Base-by-base conservation (phyloP, 1,140 invertebrate genomes). In the Caerostris darwini region DNA sequence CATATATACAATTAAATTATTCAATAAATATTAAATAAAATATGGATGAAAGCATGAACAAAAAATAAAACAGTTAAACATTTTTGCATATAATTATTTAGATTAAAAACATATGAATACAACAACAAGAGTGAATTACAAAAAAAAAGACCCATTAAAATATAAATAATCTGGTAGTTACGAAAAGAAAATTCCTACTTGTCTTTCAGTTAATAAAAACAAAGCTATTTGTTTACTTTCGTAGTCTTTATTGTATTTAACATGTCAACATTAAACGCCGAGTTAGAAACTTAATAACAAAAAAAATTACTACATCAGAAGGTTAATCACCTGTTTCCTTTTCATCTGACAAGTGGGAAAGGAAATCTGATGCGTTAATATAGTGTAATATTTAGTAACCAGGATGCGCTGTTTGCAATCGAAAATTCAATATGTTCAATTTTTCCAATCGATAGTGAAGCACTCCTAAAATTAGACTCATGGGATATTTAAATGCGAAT, bases 371-470 rank as follows among this genome's bases (percentile, higher is more conserved):
- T 34, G 69, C 19, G 50, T 77, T 77, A 77, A 77, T 50, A 50
- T 77, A 77, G 19, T 77, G 19, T 34, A 7, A 12, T 34, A 50
- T 77, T 10, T 34, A 77, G 19, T 3, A 77, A 77, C 69, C 69
- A 77, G 69, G 69, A 77, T 34, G 34, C 69, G 69, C 69, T 77
- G 19, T 7, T 77, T 8, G 8, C 59, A 61, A 14, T 14, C 17
- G 17, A 61, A 61, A 61, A 14, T 61, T 5, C 8, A 61, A 7
- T 94, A 97, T 34, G 34, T 34, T 34, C 34, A 34, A 34, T 34
- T 34, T 34, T 34, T 34, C 34, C 34, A 34, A 34, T 34, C 34
- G 34, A 34, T 34, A 34, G 34, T 34, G 34, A 34, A 34, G 34
- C 34, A 34, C 34, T 34, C 34, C 34, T 34, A 34, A 34, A 34